phyloP scores from a whole-genome alignment of 2,888 invertebrate species.

The Acanthosepion lycidas region DNA sequence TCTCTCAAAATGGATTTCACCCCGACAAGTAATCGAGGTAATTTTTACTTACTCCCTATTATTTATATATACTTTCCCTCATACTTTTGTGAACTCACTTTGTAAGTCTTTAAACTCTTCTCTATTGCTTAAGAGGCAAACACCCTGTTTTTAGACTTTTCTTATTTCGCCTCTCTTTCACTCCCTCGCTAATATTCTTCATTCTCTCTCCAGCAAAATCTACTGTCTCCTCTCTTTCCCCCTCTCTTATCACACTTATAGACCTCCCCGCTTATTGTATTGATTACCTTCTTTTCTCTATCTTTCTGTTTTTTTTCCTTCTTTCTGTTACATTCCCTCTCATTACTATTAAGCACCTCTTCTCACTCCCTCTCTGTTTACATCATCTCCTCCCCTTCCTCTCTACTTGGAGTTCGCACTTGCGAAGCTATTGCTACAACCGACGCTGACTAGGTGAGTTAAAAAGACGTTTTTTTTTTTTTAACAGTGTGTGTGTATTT shows the following conservation, averaged over 20 bases:
- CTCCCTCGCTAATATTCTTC: background rate
- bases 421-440: slow-evolving; percentile 11
- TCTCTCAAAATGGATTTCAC: background rate
- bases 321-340: background rate
- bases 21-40: background rate
- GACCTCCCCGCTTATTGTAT: background rate
- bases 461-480: background rate
- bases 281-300: background rate
- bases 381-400: background rate
- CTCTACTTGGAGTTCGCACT: background rate
- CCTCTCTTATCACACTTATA: background rate
- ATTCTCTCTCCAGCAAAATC: background rate
- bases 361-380: background rate
- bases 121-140: too few relatives aligned
- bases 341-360: background rate
- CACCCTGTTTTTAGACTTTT: background rate
- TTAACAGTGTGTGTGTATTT: background rate
- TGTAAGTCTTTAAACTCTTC: too few relatives aligned
- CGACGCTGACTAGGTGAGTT: background rate
- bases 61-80: background rate
- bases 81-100: too few relatives aligned
- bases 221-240: background rate
- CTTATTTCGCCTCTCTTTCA: background rate
- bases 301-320: background rate
- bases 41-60: background rate